Percentiles rank a stretch among this genome's conserved stretches.
These are phyloP conservation scores for Drosophila arizonae DNA, from an alignment of 1,140 invertebrate genomes.

Conservation along the genomic window DNA sequence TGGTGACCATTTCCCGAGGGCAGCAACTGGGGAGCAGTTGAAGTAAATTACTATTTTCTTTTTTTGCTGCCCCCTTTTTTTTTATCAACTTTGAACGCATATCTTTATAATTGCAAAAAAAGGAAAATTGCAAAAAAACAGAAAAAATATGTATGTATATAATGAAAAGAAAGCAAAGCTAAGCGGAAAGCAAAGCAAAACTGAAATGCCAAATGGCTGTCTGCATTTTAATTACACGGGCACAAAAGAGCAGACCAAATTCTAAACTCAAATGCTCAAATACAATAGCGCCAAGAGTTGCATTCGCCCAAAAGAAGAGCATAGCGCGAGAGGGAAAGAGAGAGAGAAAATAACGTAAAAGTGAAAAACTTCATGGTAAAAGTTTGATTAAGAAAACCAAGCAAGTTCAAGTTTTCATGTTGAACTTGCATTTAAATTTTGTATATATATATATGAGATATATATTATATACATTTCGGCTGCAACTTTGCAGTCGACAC, in stretches of 20 bases:
- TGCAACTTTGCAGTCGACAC: constrained; percentile 20
- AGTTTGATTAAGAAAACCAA: constrained; percentile 60
- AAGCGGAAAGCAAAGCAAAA: constrained; percentile 46
- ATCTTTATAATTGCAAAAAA: constrained; percentile 73
- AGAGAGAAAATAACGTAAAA: neutral
- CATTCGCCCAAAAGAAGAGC: neutral
- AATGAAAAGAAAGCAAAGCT: constrained; percentile 28
- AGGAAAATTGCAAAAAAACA: constrained; percentile 54
- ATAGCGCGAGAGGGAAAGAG: too few species aligned
- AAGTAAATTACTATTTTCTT: constrained; percentile 67
- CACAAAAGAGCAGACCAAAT: constrained; percentile 44
- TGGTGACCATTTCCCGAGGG: constrained; percentile 44
- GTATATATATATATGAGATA: constrained; percentile 3
- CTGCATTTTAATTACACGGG: constrained; percentile 76
- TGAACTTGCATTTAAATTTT: constrained; percentile 38
- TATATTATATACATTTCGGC: constrained; percentile 15
- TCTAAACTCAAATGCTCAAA: constrained; percentile 59
- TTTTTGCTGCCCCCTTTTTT: constrained; percentile 23
- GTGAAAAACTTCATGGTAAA: constrained; percentile 48
- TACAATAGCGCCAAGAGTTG: constrained; percentile 45
- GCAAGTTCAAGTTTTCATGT: constrained; percentile 32
- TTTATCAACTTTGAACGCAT: constrained; percentile 58
- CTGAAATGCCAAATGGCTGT: constrained; percentile 51
- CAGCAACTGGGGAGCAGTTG: constrained; percentile 43
- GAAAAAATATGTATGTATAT: constrained; percentile 1